Base-by-base conservation (phyloP, 2,888 invertebrate genomes). In the Leucozona laternaria region DNA sequence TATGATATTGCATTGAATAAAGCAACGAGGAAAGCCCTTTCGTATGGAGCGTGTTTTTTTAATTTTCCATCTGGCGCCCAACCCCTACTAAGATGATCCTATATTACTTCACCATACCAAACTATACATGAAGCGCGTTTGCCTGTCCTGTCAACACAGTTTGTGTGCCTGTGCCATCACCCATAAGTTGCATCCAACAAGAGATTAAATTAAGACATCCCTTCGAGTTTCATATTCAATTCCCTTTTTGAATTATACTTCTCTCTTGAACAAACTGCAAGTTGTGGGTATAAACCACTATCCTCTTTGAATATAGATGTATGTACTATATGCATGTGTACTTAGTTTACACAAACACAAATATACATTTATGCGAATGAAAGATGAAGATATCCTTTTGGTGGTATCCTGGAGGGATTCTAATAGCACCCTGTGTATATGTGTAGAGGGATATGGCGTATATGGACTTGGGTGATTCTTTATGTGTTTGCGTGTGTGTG, bases 151-250 rank as follows among this genome's bases (percentile, higher is more conserved):
- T 53, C 34, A 37, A 45, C 37, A 48, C 55, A n/a, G n/a, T 79
- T 70, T 79, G 72, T 70, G 72, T 68, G 45, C 31, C 28, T n/a
- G n/a, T n/a, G 55, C 66, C 48, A 25, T 68, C n/a, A 15, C 8
- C 66, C 70, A 60, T 64, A 72, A 73, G 64, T 57, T 60, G 17
- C 43, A 48, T 34, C 43, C 34, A 37, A 82, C 48, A 20, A 13
- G 31, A 58, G 58, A 25, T 57, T 72, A 72, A 58, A 40, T 34
- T 22, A 43, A 53, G n/a, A 58, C 48, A 58, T 70, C 60, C 43
- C 28, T 57, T 72, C 78, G 72, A 66, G 72, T 73, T 78, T 73
- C 79, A 82, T 53, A 71, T 83, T 83, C 70, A 83, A 83, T 79
- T 83, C 70, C 66, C 70, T 79, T 83, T 48, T 57, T 70, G 73